phyloP scores from a whole-genome alignment of 2,797 vertebrate species.

The Pangasius mekongensis region DNA sequence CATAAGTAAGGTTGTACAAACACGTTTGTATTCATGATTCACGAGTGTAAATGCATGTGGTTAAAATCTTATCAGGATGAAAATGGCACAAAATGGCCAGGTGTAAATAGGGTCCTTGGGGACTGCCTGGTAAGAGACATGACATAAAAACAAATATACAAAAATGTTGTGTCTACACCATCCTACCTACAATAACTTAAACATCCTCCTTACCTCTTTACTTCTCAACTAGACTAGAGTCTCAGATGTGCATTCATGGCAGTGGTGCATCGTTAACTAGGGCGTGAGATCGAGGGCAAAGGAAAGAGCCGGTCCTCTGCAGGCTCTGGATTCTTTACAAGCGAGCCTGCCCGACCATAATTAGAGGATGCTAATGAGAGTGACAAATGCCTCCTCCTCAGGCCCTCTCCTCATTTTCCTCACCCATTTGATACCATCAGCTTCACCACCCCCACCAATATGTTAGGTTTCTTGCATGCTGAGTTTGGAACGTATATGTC shows the following conservation, averaged over 20 bases:
- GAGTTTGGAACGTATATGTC: constrained; percentile 18
- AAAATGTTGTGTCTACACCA: not conserved
- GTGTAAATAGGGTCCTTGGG: not conserved
- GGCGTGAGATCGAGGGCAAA: constrained; percentile 42
- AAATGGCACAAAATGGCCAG: not conserved
- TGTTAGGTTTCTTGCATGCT: constrained; percentile 3
- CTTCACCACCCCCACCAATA: constrained; percentile 36
- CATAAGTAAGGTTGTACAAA: not conserved
- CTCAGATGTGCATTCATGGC: constrained; percentile 7
- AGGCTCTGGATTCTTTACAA: constrained; percentile 14
- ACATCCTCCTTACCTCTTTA: not conserved
- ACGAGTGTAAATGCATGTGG: not conserved
- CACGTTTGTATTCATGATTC: not conserved
- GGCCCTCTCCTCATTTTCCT: constrained; percentile 41
- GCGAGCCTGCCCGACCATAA: constrained; percentile 35
- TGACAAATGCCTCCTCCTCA: constrained; percentile 32
- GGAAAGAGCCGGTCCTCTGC: constrained; percentile 25
- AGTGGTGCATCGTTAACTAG: constrained; percentile 48
- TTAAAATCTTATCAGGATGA: not conserved
- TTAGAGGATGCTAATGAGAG: constrained; percentile 53
- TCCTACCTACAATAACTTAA: not conserved
- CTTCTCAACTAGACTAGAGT: not conserved
- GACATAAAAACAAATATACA: not conserved
- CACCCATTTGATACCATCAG: constrained; percentile 30
- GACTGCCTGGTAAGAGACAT: not conserved